Evolutionary conservation across 2,113 vertebrate genomes (phyloP).

Genomic region (Camelus bactrianus): DNA sequence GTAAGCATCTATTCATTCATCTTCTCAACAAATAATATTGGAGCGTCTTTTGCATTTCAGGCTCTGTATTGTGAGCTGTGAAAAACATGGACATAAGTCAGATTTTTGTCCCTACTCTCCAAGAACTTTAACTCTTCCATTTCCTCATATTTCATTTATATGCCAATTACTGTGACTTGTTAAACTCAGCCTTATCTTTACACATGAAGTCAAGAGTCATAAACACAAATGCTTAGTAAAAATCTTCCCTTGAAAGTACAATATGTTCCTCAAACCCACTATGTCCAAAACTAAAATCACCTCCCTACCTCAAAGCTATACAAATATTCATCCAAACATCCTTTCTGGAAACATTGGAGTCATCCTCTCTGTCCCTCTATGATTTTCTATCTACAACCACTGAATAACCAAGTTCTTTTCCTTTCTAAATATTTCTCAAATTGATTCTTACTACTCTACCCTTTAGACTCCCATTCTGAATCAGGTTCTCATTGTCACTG

Average conservation of each 20-base stretch:
- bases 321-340: background rate
- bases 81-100: background rate
- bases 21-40: constrained; percentile 5
- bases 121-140: background rate
- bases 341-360: background rate
- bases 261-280: background rate
- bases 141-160: background rate
- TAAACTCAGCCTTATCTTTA: background rate
- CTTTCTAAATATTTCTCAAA: background rate
- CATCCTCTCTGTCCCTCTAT: background rate
- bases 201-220: background rate
- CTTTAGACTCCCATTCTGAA: background rate
- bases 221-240: constrained; percentile 16
- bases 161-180: background rate
- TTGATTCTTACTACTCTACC: background rate
- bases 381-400: background rate
- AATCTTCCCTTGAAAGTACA: background rate
- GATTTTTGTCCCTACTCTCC: background rate
- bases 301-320: background rate
- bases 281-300: background rate
- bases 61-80: background rate
- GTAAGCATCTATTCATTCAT: background rate
- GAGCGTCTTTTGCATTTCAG: background rate
- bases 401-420: background rate
- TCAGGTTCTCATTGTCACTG: background rate